Base-by-base conservation (phyloP, 2,888 invertebrate genomes). In the Drosophila barbarae region DNA sequence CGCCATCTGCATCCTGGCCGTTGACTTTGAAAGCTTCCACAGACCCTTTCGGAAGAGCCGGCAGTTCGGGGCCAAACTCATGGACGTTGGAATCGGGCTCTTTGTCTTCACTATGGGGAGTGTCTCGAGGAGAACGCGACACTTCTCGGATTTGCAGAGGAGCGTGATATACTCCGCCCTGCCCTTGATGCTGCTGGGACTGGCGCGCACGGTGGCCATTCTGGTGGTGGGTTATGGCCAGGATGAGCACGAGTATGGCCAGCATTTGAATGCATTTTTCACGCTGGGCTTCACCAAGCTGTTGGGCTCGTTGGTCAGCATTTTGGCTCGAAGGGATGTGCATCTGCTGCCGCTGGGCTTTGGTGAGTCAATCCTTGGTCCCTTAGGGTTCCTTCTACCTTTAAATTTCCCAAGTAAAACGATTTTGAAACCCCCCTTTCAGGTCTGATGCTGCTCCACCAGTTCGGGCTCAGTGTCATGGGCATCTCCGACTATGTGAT, bases 211-310 rank as follows among this genome's bases (percentile, higher is more conserved):
- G 71, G 59, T 93, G 28, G 87, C 94, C 0, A 92, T 90, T 1
- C 90, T 92, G 82, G 88, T 92, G 30, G 89, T 94, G 1, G 93
- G 95, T 72, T 99, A 99, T 88, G 95, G 96, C 57, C 94, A 95
- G 82, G 95, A 97, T 88, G 92, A 95, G 0, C 93, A 95, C 0
- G 99, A 99, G 88, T 99, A 99, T 91, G 99, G 99, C 0, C 92
- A 94, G 0, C 98, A 99, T 88, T 97, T 98, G 96, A 99, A 99
- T 89, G 99, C 99, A 88, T 99, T 99, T 88, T 94, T 98, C 74
- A 98, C 98, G 0, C 90, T 99, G 60, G 97, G 96, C 1, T 90
- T 94, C 47, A 94, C 96, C 32, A 97, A 96, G 90, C 86, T 96
- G 2, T 85, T 95, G 23, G 93, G 94, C 32, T 92, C 93, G 0